Conservation (phyloP, 1,140 invertebrate species). For the Euglossa dilemma region DNA sequence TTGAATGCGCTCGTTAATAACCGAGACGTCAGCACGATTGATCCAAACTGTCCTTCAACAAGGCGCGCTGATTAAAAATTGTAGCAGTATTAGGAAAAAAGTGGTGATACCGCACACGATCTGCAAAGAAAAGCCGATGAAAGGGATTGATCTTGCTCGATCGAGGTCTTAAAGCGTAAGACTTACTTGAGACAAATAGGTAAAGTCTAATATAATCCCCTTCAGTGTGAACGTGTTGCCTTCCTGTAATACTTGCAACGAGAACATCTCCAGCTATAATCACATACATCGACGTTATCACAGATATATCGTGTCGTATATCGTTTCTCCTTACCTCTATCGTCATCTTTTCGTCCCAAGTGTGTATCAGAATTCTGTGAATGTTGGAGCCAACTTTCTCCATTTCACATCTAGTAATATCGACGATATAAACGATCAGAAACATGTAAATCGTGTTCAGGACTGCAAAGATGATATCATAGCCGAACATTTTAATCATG, state of each 20-base stretch:
- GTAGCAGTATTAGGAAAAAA: conserved; percentile 67
- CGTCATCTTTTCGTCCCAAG: conserved; percentile 68
- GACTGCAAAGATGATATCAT: conserved; percentile 59
- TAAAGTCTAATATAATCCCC: conserved; percentile 58
- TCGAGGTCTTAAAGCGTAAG: too few species aligned
- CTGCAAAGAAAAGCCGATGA: conserved; percentile 29
- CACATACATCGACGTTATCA: background rate
- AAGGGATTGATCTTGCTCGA: background rate
- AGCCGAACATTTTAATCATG: conserved; percentile 55
- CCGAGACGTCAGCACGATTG: too few species aligned
- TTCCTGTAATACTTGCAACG: conserved; percentile 67
- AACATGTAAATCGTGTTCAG: conserved; percentile 69
- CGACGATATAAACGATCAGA: conserved; percentile 61
- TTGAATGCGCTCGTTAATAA: background rate
- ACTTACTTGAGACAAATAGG: conserved; percentile 65
- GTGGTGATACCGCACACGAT: conserved; percentile 60
- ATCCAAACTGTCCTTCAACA: background rate
- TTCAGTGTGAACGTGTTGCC: conserved; percentile 63
- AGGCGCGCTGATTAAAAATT: conserved; percentile 40
- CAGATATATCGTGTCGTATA: too few species aligned
- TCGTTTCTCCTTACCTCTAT: conserved; percentile 66
- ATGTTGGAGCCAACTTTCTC: conserved; percentile 59
- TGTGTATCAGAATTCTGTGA: conserved; percentile 71
- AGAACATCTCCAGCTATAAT: conserved; percentile 69
- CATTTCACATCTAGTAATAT: conserved; percentile 68